phyloP scores from a whole-genome alignment of 2,113 vertebrate species.

The Aldabrachelys gigantea region DNA sequence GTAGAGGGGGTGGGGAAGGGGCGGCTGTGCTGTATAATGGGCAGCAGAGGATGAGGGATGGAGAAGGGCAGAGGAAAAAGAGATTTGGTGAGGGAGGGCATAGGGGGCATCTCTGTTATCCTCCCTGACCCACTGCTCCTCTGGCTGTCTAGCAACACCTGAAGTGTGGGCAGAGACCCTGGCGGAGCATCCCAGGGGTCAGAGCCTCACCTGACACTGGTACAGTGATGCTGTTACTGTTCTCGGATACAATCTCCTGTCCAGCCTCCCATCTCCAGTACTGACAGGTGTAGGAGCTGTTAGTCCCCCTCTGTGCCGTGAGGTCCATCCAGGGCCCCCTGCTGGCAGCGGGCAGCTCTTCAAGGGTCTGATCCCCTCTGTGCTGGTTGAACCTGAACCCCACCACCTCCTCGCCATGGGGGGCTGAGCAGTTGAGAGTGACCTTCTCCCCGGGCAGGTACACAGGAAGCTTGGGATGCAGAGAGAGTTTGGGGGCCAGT shows the following conservation, averaged over 20 bases:
- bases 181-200: no score
- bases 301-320: background rate
- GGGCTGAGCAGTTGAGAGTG: background rate
- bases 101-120: no score
- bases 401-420: rapidly evolving
- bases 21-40: no score
- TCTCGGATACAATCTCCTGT: background rate
- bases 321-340: background rate
- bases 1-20: no score
- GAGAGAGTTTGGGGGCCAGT: background rate
- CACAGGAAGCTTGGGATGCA: background rate
- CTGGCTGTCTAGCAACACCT: no score
- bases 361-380: background rate
- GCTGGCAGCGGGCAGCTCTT: background rate
- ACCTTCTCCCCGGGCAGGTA: background rate
- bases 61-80: no score
- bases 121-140: no score
- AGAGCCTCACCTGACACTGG: background rate
- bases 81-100: no score
- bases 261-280: background rate
- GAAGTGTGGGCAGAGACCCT: no score
- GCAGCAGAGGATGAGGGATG: no score
- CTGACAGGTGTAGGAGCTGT: background rate
- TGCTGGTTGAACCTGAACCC: background rate
- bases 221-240: background rate